Evolutionary conservation across 2,888 invertebrate species (phyloP).

Genomic region (Tubulanus polymorphus): DNA sequence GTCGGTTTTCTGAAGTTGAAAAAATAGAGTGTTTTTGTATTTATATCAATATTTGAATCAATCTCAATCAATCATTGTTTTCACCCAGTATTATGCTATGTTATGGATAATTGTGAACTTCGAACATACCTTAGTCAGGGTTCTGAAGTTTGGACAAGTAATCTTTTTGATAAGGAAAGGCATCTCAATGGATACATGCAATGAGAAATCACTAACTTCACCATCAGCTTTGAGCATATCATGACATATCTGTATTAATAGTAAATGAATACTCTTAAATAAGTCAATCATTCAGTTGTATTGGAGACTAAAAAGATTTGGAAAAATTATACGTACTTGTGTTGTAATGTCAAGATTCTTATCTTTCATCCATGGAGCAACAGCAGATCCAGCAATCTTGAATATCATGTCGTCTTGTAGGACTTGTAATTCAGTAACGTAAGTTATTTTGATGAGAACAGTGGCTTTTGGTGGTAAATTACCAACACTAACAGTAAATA

Average conservation of each 20-base stretch:
- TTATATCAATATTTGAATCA: neutral
- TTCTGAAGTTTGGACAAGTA: conserved; percentile 43
- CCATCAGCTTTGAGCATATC: conserved; percentile 21
- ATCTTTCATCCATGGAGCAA: conserved; percentile 49
- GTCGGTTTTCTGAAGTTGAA: conserved; percentile 36
- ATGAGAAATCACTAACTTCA: conserved; percentile 21
- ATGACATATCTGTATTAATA: conserved; percentile 24
- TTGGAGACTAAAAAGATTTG: neutral
- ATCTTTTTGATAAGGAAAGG: conserved; percentile 50
- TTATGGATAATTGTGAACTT: too few relatives aligned
- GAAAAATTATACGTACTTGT: conserved; percentile 27
- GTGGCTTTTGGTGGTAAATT: conserved; percentile 49
- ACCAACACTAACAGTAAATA: conserved; percentile 54
- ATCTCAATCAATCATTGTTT: too few relatives aligned
- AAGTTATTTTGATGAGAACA: conserved; percentile 54
- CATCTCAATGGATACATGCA: conserved; percentile 51
- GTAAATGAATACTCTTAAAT: neutral
- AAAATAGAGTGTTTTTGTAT: neutral
- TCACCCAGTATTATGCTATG: too few relatives aligned
- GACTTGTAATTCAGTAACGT: conserved; percentile 51
- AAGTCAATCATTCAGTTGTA: neutral
- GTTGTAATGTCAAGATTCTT: conserved; percentile 35
- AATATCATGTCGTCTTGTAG: conserved; percentile 50
- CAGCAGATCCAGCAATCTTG: conserved; percentile 44
- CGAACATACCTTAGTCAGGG: conserved; percentile 44